Base-by-base conservation (phyloP, 2,888 invertebrate genomes). In the Adelphocoris suturalis region DNA sequence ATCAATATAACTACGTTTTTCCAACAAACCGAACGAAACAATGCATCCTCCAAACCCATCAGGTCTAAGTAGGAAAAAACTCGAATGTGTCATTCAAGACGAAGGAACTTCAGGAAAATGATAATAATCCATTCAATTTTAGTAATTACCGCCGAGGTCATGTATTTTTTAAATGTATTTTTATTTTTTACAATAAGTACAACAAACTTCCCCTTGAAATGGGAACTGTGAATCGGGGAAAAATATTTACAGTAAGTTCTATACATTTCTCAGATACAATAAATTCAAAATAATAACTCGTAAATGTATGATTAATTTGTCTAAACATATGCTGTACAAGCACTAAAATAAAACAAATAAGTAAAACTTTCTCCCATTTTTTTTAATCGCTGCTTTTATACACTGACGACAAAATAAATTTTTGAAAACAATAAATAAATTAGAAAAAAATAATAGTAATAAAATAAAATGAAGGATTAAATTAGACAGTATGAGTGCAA, bases 121-220 rank as follows among this genome's bases (percentile, higher is more conserved):
- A 37, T 37, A 19, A 68, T 23, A 68, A 23, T 68, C 68, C 48
- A 19, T 55, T 28, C 37, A 23, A 61, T 85, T 85, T 85, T 85
- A 85, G 85, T 85, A 85, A 61, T 85, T 85, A 85, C 85, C 85
- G 61, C 68, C 23, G 61, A 28, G 68, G 57, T 84, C 84, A n/a
- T 85, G 61, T 85, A 85, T 85, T 85, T 82, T 68, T 68, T 37
- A 37, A 37, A 68, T 68, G 23, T 23, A 68, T 68, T 68, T 68
- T 68, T 68, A 68, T 68, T 68, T 52, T 68, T 61, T 85, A 85
- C 85, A 85, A 85, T 85, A 85, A 85, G 85, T 85, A 85, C 85
- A 85, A 85, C 85, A 85, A n/a, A 85, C 85, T 85, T 61, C 28
- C 85, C 85, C 23, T 14, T 52, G 52, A 52, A 85, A 27, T 19